These are phyloP conservation scores for Chaetura pelagica DNA, from an alignment of 2,113 vertebrate species.

Conservation along the genomic window DNA sequence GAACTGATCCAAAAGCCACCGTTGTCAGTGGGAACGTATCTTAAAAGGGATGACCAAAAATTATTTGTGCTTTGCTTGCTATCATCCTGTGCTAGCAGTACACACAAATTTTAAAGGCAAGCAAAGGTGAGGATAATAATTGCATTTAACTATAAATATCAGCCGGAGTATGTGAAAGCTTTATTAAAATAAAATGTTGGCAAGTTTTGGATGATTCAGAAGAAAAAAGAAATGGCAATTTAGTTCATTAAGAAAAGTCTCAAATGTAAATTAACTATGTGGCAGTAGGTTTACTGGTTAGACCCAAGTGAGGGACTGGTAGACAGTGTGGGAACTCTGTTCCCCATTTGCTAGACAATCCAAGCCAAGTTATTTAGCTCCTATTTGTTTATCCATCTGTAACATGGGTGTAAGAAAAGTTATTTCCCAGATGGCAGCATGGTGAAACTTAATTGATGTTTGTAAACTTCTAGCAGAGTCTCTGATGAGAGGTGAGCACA, in stretches of 20 bases:
- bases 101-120: not conserved
- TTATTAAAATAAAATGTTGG: not conserved
- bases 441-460: conserved; percentile 52
- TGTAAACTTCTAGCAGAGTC: conserved; percentile 31
- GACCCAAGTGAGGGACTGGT: not conserved
- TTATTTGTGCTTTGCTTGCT: not conserved
- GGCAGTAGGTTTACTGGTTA: not conserved
- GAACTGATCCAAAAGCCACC: not conserved
- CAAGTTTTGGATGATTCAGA: not conserved
- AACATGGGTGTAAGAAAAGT: conserved; percentile 48
- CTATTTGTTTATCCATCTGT: conserved; percentile 30
- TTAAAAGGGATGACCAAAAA: not conserved
- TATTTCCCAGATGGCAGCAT: conserved; percentile 54
- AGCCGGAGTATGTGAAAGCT: not conserved
- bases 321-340: not conserved
- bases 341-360: not conserved
- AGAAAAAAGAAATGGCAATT: not conserved
- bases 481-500: conserved; percentile 30
- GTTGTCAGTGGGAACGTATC: not conserved
- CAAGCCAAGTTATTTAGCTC: conserved; percentile 11
- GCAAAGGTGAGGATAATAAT: not conserved
- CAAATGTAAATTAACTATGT: not conserved
- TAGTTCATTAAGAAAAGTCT: not conserved
- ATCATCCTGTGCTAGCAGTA: not conserved
- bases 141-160: not conserved